A percentile compares a stretch with the other conserved stretches of the same genome.
phyloP scores from a whole-genome alignment of 2,113 vertebrate species.

The Siniperca knerii region DNA sequence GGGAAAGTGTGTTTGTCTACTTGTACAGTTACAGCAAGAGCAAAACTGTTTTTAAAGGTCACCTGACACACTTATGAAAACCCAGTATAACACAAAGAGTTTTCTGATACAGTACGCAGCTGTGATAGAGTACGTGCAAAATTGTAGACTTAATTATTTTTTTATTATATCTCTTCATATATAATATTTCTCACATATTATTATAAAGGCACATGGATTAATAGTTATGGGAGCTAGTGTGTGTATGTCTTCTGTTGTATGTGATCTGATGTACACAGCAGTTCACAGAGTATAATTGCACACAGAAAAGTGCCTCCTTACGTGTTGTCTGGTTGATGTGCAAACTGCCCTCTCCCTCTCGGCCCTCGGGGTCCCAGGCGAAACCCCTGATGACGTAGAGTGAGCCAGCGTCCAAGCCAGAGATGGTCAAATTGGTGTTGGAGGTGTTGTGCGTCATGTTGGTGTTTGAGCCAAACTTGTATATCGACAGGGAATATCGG shows the following conservation, averaged over 20 bases:
- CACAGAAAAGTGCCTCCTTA: constrained; percentile 76
- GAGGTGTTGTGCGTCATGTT: constrained; percentile 86
- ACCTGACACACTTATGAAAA: neutral
- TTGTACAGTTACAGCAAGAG: neutral
- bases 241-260: neutral
- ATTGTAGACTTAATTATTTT: neutral
- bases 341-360: constrained; percentile 85
- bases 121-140: neutral
- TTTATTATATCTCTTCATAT: neutral
- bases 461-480: constrained; percentile 81
- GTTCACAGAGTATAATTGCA: neutral
- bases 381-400: constrained; percentile 86
- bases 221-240: neutral
- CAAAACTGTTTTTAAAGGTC: neutral
- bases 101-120: neutral
- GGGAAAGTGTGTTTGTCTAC: too few relatives aligned
- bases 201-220: neutral
- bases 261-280: neutral
- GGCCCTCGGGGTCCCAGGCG: constrained; percentile 87
- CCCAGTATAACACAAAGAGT: neutral
- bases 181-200: neutral
- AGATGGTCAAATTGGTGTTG: constrained; percentile 80
- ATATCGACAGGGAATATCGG: constrained; percentile 86
- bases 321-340: constrained; percentile 90
- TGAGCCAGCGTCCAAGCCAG: constrained; percentile 85